Evolutionary conservation across 2,797 vertebrate species (phyloP), one percentile per base, ranked within the genome.

Genomic region (Pangasius mekongensis): DNA sequence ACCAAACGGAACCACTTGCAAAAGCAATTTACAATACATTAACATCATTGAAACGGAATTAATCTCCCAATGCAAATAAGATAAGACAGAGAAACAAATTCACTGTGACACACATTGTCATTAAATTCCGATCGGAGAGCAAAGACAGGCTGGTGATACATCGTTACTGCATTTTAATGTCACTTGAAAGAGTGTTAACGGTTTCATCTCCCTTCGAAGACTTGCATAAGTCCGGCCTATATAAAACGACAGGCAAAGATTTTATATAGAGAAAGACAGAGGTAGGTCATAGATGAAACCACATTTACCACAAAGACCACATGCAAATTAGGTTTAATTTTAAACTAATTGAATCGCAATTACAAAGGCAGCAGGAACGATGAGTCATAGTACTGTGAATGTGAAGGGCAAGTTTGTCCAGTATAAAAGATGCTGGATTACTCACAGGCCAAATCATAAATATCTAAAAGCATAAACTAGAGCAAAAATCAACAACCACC

Each of bases 1-100:
- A 88, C 30, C 62, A 74, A 30, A 71, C 64, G 10, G 84, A 33
- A 56, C 43, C 64, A 54, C 67, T 49, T 10, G 49, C 47, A 54
- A 84, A 56, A 89, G 66, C 56, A 52, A 71, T 87, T 60, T 85
- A 82, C 58, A 52, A 74, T 39, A 49, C 39, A 87, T 85, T 85
- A 77, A 30, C 47, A 64, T 67, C 30, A 56, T 33, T 27, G 22
- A 5, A 86, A 81, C 33, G 47, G 77, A 87, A 86, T 86, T 87
- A 5, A 86, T 60, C 81, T 87, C 64, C 76, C 88, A 52, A 52
- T 78, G 86, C 82, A 85, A 87, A 74, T 87, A 69, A 89, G 64
- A 76, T 85, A n/a, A 76, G 73, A n/a, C 49, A 60, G 76, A 87
- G 60, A 62, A 85, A 83, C 64, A 83, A 54, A 64, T 83, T 87